phyloP scores from a whole-genome alignment of 2,888 invertebrate genomes.

The Apodemia zela region DNA sequence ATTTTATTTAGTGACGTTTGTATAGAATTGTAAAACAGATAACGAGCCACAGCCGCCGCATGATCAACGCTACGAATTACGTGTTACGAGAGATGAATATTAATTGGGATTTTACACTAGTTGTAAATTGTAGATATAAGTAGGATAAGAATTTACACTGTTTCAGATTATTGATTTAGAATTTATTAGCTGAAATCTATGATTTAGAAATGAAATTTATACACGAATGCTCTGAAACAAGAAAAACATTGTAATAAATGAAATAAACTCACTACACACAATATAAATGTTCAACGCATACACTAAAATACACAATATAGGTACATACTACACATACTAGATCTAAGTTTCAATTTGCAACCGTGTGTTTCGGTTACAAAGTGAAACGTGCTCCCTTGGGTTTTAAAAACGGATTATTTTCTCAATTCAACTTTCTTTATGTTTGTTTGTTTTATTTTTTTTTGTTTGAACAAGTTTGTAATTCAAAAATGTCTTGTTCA shows the following conservation, averaged over 20 bases:
- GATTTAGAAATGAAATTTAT: neutral
- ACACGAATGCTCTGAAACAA: too few relatives aligned
- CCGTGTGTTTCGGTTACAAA: neutral
- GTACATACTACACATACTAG: too few relatives aligned
- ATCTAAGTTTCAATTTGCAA: neutral
- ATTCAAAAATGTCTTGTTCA: too few relatives aligned
- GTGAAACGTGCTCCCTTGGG: too few relatives aligned
- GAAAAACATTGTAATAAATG: neutral
- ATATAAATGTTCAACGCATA: neutral
- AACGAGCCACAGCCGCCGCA: constrained; percentile 57
- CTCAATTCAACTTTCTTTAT: too few relatives aligned
- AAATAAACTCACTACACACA: neutral
- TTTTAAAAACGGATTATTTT: too few relatives aligned
- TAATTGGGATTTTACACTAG: constrained; percentile 37
- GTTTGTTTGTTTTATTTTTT: too few relatives aligned
- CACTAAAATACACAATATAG: neutral
- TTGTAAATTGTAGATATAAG: constrained; percentile 11
- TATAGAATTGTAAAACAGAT: constrained; percentile 45
- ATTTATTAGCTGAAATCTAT: neutral
- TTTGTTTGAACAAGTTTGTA: too few relatives aligned
- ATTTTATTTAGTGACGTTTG: constrained; percentile 3
- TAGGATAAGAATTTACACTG: neutral
- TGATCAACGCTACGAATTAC: constrained; percentile 68
- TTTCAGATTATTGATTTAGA: neutral
- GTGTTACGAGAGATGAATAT: constrained; percentile 62